Conservation (phyloP, 2,888 invertebrate species). For the Poecilus cupreus region DNA sequence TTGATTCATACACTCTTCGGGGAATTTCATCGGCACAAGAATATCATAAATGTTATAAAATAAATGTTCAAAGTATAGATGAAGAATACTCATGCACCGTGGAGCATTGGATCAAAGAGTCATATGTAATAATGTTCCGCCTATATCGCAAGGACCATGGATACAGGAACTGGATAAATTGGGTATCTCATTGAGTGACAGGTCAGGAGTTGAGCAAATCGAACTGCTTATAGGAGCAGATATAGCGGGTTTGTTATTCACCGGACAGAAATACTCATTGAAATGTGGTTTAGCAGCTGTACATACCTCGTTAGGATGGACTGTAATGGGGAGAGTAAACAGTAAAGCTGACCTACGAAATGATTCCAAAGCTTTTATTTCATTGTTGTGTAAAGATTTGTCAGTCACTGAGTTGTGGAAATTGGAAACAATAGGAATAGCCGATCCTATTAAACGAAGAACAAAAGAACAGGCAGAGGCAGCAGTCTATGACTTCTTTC, state of each 20-base stretch:
- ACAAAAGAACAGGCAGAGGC: constrained; percentile 61
- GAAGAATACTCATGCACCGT: constrained; percentile 58
- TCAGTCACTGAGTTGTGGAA: too few species aligned
- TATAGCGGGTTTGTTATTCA: constrained; percentile 63
- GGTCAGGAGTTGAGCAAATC: too few species aligned
- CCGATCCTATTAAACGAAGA: constrained; percentile 65
- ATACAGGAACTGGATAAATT: constrained; percentile 54
- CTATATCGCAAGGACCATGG: constrained; percentile 60
- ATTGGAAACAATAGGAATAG: constrained; percentile 65
- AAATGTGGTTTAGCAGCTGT: constrained; percentile 62
- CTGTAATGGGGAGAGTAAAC: too few species aligned
- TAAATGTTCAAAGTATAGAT: not conserved
- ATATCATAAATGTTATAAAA: not conserved
- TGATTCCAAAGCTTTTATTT: too few species aligned
- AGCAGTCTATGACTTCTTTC: constrained; percentile 60
- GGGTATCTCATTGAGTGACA: too few species aligned
- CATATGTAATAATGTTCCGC: constrained; percentile 59
- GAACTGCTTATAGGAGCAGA: too few species aligned
- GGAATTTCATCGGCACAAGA: too few species aligned
- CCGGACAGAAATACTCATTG: constrained; percentile 62
- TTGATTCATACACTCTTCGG: too few species aligned
- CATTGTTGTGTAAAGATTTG: too few species aligned
- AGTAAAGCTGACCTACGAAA: too few species aligned
- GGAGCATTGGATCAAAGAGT: constrained; percentile 57
- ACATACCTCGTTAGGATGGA: constrained; percentile 59